Evolutionary conservation across 2,888 invertebrate genomes (phyloP), one percentile per base, ranked within the genome.

Genomic region (Drosophila suboccidentalis): DNA sequence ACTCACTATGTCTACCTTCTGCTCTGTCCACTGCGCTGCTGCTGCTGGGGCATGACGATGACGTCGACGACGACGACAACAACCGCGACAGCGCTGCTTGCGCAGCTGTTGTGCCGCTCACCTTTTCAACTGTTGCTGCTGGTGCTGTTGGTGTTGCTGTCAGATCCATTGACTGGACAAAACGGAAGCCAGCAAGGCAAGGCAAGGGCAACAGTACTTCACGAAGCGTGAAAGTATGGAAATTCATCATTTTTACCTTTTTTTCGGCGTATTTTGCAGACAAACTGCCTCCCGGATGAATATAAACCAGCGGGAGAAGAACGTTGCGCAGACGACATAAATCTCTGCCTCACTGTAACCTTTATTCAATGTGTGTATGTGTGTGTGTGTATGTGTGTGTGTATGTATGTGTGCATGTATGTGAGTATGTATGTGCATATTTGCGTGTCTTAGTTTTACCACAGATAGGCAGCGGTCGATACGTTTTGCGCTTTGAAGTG

Each of bases 141-240:
- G 70, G 2, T 78, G 80, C 71, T 71, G 67, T 47, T 72, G 84
- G 6, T 70, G 67, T 50, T 73, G 85, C 73, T 83, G 84, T 78
- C 74, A 82, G 69, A 68, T 79, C 82, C 76, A 80, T 83, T 78
- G 88, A 71, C 78, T 82, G 72, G 83, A 72, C 85, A 76, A 54
- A 77, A 66, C 66, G 51, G 60, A 75, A 73, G 67, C 66, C 62
- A 73, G 53, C 60, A 70, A 53, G 59, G 57, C 60, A 70, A 49
- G 55, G 70, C 66, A 55, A 80, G 47, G 59, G 78, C 51, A 65
- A 53, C 61, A 65, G 62, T 67, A 71, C 61, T 73, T 59, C 69
- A 65, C 78, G 79, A 85, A 74, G 79, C 90, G 82, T 89, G 75
- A 90, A 88, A 90, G 78, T 80, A 90, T 90, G 83, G 75, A 90